Evolutionary conservation across 1,140 invertebrate genomes (phyloP).

Genomic region (Drosophila sucinea): DNA sequence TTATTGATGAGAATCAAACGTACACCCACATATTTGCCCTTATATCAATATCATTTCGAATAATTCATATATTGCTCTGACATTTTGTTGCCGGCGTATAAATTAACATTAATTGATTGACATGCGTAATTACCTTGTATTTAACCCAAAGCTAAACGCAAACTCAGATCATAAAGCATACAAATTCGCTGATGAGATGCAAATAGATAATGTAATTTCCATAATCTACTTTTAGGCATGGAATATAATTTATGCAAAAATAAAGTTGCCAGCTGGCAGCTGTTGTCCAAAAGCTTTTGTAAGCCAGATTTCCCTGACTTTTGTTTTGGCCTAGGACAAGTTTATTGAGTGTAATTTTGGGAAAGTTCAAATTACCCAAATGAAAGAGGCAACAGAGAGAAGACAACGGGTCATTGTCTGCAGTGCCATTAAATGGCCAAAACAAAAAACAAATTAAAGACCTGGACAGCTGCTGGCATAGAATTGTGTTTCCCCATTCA

Average conservation of each 20-base stretch:
- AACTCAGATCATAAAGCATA: neutral
- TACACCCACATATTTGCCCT: neutral
- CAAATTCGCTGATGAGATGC: slow-evolving; percentile 13
- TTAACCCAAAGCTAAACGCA: too few species aligned
- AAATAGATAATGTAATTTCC: slow-evolving; percentile 34
- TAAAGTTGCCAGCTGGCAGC: slow-evolving; percentile 37
- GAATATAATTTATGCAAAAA: slow-evolving; percentile 38
- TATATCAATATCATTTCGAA: neutral
- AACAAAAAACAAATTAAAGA: slow-evolving; percentile 13
- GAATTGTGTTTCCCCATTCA: neutral
- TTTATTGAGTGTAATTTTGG: slow-evolving; percentile 33
- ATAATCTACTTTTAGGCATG: slow-evolving; percentile 61
- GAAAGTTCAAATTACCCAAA: slow-evolving; percentile 15
- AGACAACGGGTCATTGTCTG: slow-evolving; percentile 4
- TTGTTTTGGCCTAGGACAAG: slow-evolving; percentile 19
- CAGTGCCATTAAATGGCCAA: slow-evolving; percentile 8
- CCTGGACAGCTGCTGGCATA: neutral
- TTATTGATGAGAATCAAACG: neutral
- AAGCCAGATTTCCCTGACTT: slow-evolving; percentile 19
- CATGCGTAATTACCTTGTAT: slow-evolving; percentile 22
- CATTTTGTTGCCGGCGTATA: neutral
- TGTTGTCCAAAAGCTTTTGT: slow-evolving; percentile 46
- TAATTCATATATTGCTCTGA: neutral
- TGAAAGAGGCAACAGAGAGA: neutral
- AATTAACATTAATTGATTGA: slow-evolving; percentile 15